Evolutionary conservation across 2,113 vertebrate species (phyloP).

Genomic region (Oreotragus oreotragus): DNA sequence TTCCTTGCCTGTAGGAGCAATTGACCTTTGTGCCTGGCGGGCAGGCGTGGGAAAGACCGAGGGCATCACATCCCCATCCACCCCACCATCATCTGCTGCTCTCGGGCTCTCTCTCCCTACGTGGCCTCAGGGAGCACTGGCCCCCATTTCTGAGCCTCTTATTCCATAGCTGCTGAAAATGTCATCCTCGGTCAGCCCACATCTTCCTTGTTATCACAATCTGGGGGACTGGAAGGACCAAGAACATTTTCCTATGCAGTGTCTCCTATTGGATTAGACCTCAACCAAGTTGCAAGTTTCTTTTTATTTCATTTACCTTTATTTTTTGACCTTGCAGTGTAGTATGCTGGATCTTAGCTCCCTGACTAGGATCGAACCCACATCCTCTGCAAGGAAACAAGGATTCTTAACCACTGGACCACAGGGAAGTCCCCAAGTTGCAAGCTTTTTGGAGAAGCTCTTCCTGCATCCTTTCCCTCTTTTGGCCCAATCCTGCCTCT

Average conservation of each 20-base stretch:
- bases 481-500: neutral
- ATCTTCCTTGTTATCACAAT: neutral
- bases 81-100: neutral
- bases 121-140: neutral
- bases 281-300: neutral
- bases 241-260: neutral
- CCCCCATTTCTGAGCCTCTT: neutral
- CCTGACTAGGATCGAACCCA: neutral
- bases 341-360: neutral
- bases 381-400: neutral
- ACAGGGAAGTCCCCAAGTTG: neutral
- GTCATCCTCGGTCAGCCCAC: neutral
- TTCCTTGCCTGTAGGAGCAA: neutral
- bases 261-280: neutral
- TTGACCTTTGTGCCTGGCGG: neutral
- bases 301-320: neutral
- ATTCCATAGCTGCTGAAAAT: neutral
- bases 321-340: neutral
- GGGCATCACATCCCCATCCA: fast-evolving
- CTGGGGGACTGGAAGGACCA: neutral
- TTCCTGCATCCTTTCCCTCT: neutral
- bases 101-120: fast-evolving
- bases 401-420: neutral
- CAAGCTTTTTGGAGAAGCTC: neutral
- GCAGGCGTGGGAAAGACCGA: fast-evolving